A percentile compares a stretch with the other conserved stretches of the same genome.
These are phyloP conservation scores for Drosophila willistoni DNA, from an alignment of 1,140 invertebrate genomes.

Conservation along the genomic window DNA sequence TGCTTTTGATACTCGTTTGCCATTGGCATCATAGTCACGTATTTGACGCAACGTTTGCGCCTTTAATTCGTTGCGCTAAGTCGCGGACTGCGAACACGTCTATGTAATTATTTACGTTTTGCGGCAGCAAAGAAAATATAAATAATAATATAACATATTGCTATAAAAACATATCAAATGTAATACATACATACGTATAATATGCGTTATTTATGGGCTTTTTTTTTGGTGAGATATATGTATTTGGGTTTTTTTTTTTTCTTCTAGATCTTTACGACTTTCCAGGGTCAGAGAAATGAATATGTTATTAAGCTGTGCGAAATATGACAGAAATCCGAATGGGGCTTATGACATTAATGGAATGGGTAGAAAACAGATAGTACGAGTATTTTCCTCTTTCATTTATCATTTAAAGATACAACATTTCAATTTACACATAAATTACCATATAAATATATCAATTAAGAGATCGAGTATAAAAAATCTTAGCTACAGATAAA, in stretches of 20 bases:
- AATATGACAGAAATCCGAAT: constrained; percentile 7
- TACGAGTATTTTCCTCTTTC: too few relatives aligned
- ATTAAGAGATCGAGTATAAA: too few relatives aligned
- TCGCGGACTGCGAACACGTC: constrained; percentile 61
- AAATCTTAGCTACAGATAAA: too few relatives aligned
- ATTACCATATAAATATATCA: too few relatives aligned
- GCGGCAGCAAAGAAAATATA: constrained; percentile 48
- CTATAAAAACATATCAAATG: constrained; percentile 66
- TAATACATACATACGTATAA: constrained; percentile 37
- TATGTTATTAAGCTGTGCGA: constrained; percentile 52
- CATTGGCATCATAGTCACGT: constrained; percentile 74
- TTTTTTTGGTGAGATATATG: constrained; percentile 46
- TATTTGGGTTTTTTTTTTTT: constrained; percentile 54
- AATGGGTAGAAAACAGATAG: background rate
- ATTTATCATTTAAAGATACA: too few relatives aligned
- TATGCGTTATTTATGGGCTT: constrained; percentile 73
- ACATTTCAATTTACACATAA: too few relatives aligned
- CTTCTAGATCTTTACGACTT: constrained; percentile 42
- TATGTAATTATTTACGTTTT: constrained; percentile 73
- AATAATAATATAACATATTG: constrained; percentile 65
- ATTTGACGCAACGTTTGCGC: constrained; percentile 78
- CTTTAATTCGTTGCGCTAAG: constrained; percentile 74
- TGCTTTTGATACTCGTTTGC: background rate
- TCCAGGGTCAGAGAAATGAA: constrained; percentile 55
- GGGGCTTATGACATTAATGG: background rate